phyloP scores from a whole-genome alignment of 2,888 invertebrate genomes.

The Aproaerema taeniolella region DNA sequence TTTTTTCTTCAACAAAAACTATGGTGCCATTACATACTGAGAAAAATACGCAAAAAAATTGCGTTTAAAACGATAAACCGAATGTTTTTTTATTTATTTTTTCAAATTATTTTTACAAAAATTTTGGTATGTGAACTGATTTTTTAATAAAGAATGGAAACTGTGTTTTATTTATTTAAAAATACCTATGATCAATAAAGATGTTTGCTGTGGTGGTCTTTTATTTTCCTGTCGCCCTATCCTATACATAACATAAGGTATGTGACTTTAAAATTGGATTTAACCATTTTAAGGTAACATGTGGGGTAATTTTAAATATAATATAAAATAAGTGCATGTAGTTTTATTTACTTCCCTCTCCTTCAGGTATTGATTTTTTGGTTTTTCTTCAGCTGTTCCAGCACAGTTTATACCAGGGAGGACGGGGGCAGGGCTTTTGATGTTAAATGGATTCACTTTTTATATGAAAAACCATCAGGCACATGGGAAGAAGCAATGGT shows the following conservation, averaged over 20 bases:
- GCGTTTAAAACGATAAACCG: conserved; percentile 15
- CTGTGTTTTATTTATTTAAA: conserved; percentile 13
- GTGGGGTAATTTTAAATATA: conserved; percentile 18
- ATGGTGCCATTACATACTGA: conserved; percentile 59
- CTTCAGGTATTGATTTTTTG: conserved; percentile 18
- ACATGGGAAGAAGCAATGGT: conserved; percentile 70
- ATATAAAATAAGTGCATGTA: conserved; percentile 19
- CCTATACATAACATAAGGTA: conserved; percentile 26
- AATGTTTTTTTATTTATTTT: conserved; percentile 18
- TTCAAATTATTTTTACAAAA: conserved; percentile 20
- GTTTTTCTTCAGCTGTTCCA: conserved; percentile 54
- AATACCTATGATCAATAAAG: conserved; percentile 33
- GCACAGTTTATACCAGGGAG: conserved; percentile 67
- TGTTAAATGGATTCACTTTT: conserved; percentile 67
- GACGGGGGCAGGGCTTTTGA: conserved; percentile 61
- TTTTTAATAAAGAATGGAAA: conserved; percentile 22
- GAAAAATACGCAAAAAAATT: neutral
- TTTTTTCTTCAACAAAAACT: conserved; percentile 32
- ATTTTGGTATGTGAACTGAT: no score
- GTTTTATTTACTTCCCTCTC: conserved; percentile 18
- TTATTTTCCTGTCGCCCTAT: conserved; percentile 43
- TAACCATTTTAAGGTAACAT: conserved; percentile 24
- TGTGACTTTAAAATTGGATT: conserved; percentile 25
- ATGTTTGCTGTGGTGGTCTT: conserved; percentile 31
- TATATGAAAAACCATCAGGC: conserved; percentile 73